These are phyloP conservation scores for Cavia porcellus DNA, from an alignment of 2,113 vertebrate genomes.

Conservation along the genomic window DNA sequence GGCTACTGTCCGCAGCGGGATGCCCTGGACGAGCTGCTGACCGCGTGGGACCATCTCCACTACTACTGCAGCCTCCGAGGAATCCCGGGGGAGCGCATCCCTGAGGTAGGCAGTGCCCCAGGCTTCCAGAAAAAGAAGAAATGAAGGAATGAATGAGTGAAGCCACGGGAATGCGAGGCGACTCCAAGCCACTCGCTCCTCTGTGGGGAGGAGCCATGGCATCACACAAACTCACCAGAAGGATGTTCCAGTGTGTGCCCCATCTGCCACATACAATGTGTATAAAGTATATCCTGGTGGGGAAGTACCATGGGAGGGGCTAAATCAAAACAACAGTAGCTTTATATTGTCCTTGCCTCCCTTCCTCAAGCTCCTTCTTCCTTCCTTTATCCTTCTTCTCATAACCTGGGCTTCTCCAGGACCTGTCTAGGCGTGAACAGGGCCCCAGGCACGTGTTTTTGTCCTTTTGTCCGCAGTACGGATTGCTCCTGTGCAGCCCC, in stretches of 20 bases:
- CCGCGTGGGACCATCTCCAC: slow-evolving; percentile 87
- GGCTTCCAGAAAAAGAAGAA: background rate
- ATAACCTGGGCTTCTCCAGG: background rate
- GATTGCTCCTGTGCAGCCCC: background rate
- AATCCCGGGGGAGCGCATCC: slow-evolving; percentile 78
- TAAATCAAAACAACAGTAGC: background rate
- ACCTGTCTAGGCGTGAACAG: background rate
- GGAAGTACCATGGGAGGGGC: background rate
- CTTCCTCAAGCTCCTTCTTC: background rate
- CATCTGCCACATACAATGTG: background rate
- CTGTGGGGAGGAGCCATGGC: background rate
- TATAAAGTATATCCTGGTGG: background rate
- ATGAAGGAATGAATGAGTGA: background rate
- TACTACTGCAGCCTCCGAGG: slow-evolving; percentile 87
- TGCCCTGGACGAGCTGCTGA: slow-evolving; percentile 87
- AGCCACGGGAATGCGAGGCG: fast-evolving
- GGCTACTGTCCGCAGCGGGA: slow-evolving; percentile 90
- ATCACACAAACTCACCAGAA: background rate
- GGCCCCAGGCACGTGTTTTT: background rate
- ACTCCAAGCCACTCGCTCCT: background rate
- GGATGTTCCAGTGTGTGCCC: background rate
- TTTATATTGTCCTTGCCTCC: background rate
- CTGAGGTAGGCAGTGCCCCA: slow-evolving; percentile 73
- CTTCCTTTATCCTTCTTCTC: background rate
- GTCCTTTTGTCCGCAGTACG: background rate